A percentile compares a stretch with the other conserved stretches of the same genome.
phyloP scores from a whole-genome alignment of 2,888 invertebrate genomes.

The Portevinia maculata region DNA sequence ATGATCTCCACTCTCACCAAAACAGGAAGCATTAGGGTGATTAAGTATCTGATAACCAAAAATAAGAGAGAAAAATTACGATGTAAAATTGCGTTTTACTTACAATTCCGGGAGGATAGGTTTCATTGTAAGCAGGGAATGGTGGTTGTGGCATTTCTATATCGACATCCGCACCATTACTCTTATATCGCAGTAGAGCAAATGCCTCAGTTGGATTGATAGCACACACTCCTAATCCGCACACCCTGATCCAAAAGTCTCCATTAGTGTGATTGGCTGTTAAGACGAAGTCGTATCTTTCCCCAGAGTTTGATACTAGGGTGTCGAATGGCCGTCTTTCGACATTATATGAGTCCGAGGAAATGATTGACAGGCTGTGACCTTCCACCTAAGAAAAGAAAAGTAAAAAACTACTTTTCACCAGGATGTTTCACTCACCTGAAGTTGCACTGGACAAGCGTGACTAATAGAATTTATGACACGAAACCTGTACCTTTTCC shows the following conservation, averaged over 20 bases:
- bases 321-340: conserved; percentile 77
- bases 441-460: conserved; percentile 79
- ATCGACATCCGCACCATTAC: conserved; percentile 25
- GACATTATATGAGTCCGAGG: conserved; percentile 80
- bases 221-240: conserved; percentile 76
- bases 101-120: conserved; percentile 67
- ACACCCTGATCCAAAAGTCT: conserved; percentile 77
- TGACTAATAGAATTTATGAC: conserved; percentile 80
- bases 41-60: conserved; percentile 74
- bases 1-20: conserved; percentile 51
- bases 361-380: conserved; percentile 79
- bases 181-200: conserved; percentile 76
- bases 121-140: conserved; percentile 68
- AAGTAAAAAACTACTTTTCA: neutral
- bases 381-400: conserved; percentile 76
- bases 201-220: conserved; percentile 75
- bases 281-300: conserved; percentile 84
- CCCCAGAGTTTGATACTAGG: conserved; percentile 82
- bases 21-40: conserved; percentile 77
- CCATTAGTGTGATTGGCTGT: conserved; percentile 80
- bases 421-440: conserved; percentile 72
- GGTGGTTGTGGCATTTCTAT: conserved; percentile 52
- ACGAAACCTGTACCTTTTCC: conserved; percentile 81
- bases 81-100: conserved; percentile 11
- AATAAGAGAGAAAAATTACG: neutral